Evolutionary conservation across 2,888 invertebrate genomes (phyloP).

Genomic region (Alloscopus bannaensis): DNA sequence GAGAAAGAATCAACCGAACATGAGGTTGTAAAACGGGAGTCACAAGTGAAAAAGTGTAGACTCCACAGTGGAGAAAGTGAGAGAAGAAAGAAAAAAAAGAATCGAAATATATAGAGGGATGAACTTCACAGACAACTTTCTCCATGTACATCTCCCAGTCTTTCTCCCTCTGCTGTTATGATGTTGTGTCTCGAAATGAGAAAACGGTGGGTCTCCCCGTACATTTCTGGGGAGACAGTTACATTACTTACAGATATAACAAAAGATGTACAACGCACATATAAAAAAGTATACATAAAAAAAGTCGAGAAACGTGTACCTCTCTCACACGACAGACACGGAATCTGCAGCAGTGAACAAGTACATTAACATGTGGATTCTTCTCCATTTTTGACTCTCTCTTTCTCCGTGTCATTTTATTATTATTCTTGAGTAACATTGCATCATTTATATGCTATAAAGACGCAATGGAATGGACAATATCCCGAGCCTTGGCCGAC

Average conservation of each 20-base stretch:
- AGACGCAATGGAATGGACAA: constrained; percentile 52
- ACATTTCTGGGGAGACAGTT: too few relatives aligned
- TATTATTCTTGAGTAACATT: constrained; percentile 41
- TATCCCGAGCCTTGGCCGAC: constrained; percentile 21
- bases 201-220: too few relatives aligned
- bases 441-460: constrained; percentile 53
- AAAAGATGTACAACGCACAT: too few relatives aligned
- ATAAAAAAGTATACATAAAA: too few relatives aligned
- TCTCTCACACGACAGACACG: too few relatives aligned
- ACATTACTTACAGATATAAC: too few relatives aligned
- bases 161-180: not conserved
- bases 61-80: constrained; percentile 1
- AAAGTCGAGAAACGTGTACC: too few relatives aligned
- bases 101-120: constrained; percentile 30
- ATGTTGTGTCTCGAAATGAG: too few relatives aligned
- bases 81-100: constrained; percentile 9
- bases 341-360: not conserved
- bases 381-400: constrained; percentile 42
- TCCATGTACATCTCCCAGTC: constrained; percentile 40
- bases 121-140: constrained; percentile 36
- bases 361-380: constrained; percentile 56
- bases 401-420: constrained; percentile 55
- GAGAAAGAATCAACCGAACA: constrained; percentile 39
- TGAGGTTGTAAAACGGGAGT: constrained; percentile 14
- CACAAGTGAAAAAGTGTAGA: constrained; percentile 44